Base-by-base conservation (phyloP, 2,888 invertebrate genomes). In the Herminia tarsipennalis region DNA sequence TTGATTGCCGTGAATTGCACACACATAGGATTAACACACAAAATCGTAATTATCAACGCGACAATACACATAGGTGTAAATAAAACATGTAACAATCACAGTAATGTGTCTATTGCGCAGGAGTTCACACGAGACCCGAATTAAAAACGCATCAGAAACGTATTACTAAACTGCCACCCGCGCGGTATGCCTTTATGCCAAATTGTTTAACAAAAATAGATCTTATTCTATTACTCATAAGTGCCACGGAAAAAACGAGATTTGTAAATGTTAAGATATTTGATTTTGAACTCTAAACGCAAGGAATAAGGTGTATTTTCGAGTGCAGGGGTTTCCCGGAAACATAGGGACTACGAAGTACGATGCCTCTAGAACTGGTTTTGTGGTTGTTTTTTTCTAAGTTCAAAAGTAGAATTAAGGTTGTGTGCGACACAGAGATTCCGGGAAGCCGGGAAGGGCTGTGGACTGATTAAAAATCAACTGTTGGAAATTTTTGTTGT, bases 81-180 rank as follows among this genome's bases (percentile, higher is more conserved):
- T 61, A 59, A 67, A 66, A 68, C 54, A 61, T 62, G 66, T 50
- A 66, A 74, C 73, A 75, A 64, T 73, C 56, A 66, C 40, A 48
- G 52, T 86, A 85, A 86, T 85, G 84, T 83, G 81, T 86, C 81
- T 82, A 83, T 87, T 82, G 84, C 83, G 83, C 82, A 76, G 72
- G 83, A 84, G 83, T 83, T 90, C 88, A 88, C 89, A 88, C 87
- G 86, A 77, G 76, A 68, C 57, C 76, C 71, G 80, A 83, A 90
- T 90, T 89, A 90, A 88, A 90, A 88, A 83, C 76, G 71, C 88
- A 86, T 90, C 88, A 89, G 72, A 86, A 88, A 86, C 81, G 74
- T 86, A 89, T 90, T 90, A 89, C 73, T 73, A 77, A 83, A 80
- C 84, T 78, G 57, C 84, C 84, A 81, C 85, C 84, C 70, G 73